These are phyloP conservation scores for Neodiprion fabricii DNA, from an alignment of 1,140 invertebrate species.

Conservation along the genomic window DNA sequence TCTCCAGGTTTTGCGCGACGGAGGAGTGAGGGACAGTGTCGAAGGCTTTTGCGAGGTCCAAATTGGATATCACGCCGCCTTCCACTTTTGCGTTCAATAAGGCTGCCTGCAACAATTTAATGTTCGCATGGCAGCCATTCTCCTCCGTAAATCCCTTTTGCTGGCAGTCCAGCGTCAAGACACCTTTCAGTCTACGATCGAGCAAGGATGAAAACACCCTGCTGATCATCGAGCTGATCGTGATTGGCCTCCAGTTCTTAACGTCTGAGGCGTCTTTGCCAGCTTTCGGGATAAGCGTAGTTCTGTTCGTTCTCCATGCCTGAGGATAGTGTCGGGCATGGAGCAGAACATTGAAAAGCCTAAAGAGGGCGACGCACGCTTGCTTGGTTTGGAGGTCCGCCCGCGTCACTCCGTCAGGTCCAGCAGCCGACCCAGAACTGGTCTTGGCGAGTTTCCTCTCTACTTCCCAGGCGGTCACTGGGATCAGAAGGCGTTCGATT, in stretches of 20 bases:
- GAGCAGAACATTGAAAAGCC: conserved; percentile 9
- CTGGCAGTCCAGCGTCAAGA: conserved; percentile 19
- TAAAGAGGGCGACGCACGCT: background rate
- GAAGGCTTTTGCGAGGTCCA: conserved; percentile 36
- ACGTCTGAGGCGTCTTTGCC: conserved; percentile 17
- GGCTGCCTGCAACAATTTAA: background rate
- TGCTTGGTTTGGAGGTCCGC: background rate
- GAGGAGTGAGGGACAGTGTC: conserved; percentile 28
- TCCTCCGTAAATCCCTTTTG: conserved; percentile 19
- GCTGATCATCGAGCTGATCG: conserved; percentile 24
- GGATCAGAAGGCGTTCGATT: background rate
- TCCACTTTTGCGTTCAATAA: background rate
- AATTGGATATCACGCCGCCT: background rate
- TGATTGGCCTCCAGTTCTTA: conserved; percentile 31
- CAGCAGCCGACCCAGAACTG: background rate
- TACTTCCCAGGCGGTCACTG: conserved; percentile 6
- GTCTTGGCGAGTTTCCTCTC: background rate
- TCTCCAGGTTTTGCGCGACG: background rate
- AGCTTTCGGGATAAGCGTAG: conserved; percentile 33
- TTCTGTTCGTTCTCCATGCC: conserved; percentile 32
- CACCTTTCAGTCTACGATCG: conserved; percentile 20
- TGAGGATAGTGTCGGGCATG: conserved; percentile 17
- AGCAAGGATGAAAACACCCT: conserved; percentile 29
- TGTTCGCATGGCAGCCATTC: background rate
- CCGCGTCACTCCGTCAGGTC: conserved; percentile 5